A percentile compares a stretch with the other conserved stretches of the same genome.
Evolutionary conservation across 2,888 invertebrate genomes (phyloP).

Genomic region (Rhamnusium bicolor): DNA sequence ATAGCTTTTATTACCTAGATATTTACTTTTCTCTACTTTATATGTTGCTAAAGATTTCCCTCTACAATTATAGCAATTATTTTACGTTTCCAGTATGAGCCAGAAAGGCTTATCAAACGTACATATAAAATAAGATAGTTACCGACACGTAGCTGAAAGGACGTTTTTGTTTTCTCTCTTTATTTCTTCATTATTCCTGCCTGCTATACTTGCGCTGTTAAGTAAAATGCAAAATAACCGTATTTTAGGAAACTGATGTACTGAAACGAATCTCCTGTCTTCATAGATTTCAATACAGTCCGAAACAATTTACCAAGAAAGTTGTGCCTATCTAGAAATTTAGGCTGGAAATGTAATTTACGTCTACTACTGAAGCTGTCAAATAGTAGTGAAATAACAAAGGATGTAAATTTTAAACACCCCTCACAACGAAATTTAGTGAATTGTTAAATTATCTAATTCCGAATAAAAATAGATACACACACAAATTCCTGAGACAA

Average conservation of each 20-base stretch:
- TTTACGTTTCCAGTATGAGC: background rate
- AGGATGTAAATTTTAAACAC: background rate
- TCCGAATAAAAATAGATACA: background rate
- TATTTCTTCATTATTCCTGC: background rate
- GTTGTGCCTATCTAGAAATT: constrained; percentile 9
- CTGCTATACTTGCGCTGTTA: background rate
- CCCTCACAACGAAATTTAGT: background rate
- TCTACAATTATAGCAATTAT: too few relatives aligned
- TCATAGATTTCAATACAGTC: constrained; percentile 19
- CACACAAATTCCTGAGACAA: background rate
- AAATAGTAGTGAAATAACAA: background rate
- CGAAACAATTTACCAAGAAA: constrained; percentile 1
- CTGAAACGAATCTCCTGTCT: background rate
- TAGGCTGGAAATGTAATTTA: constrained; percentile 16
- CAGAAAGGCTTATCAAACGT: background rate
- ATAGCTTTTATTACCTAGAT: too few relatives aligned
- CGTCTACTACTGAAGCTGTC: background rate
- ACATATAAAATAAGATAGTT: background rate
- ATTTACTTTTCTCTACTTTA: too few relatives aligned
- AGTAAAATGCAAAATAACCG: background rate
- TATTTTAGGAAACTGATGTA: background rate
- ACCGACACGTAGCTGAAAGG: background rate
- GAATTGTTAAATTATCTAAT: background rate
- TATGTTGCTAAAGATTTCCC: too few relatives aligned
- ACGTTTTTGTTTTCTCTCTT: too few relatives aligned